Evolutionary conservation across 30 jellyfish, hydroid and myxozoan species (phyloP).

Genomic region (Cassiopea andromeda): DNA sequence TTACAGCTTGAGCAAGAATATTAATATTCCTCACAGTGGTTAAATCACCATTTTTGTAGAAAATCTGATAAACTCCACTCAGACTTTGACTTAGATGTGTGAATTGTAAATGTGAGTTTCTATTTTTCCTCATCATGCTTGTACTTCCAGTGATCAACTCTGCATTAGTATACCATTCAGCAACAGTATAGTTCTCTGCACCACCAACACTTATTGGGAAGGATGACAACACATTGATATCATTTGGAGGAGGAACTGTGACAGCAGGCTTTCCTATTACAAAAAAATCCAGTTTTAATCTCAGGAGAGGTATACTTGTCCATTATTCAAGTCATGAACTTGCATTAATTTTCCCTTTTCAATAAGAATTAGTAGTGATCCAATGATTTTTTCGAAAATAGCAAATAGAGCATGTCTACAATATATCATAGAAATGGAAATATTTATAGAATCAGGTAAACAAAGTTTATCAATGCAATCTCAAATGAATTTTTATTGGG

Average conservation of each 20-base stretch:
- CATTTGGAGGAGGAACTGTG: slow-evolving; percentile 8
- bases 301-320: neutral
- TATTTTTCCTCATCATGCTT: neutral
- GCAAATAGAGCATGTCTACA: too few species aligned
- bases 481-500: too few species aligned
- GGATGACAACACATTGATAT: neutral
- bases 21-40: slow-evolving; percentile 1
- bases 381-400: too few species aligned
- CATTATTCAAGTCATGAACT: neutral
- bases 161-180: slow-evolving; percentile 69
- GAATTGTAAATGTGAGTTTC: slow-evolving; percentile 12
- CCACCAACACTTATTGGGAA: neutral
- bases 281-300: neutral
- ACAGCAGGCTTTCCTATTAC: slow-evolving; percentile 38
- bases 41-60: slow-evolving; percentile 48
- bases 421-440: too few species aligned
- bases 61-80: slow-evolving; percentile 53
- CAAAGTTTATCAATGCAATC: too few species aligned
- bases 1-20: slow-evolving; percentile 13
- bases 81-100: slow-evolving; percentile 35
- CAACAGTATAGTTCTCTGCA: neutral
- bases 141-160: slow-evolving; percentile 40
- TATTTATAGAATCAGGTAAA: too few species aligned
- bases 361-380: too few species aligned
- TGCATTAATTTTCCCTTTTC: too few species aligned